Base-by-base conservation (phyloP, 2,888 invertebrate species). In the Agriopis leucophaearia region DNA sequence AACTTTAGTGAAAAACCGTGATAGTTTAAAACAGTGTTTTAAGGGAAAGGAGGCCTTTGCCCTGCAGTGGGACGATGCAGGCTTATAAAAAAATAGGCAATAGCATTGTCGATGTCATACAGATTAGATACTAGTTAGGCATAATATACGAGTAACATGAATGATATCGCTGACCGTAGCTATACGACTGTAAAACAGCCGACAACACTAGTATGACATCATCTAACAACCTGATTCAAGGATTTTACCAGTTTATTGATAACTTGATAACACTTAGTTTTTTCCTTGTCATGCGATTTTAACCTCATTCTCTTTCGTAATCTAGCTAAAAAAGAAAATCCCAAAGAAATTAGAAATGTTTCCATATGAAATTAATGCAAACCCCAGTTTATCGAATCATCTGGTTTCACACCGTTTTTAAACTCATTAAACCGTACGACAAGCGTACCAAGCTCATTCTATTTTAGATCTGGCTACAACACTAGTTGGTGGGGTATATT, bases 391-490 rank as follows among this genome's bases (percentile, higher is more conserved):
- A 47, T 48, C 10, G 12, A 48, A 48, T 48, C 18, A 27, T 12
- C 12, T 18, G 48, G 81, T 78, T 80, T 71, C 66, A 64, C 78
- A 71, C 68, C 69, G 71, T 76, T 76, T 74, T 64, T 61, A 8
- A 6, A 71, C 58, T 66, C 42, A 48, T 58, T 62, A 58, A 63
- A 67, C 48, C 58, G 38, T 13, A 47, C 58, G 66, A 62, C 62
- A 67, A 63, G 63, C 86, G 86, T 84, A 84, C 85, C 86, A 85
- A 85, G 89, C 88, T 85, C 84, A 72, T 73, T 85, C 91, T 92
- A 92, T 92, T 92, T 92, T 81, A 75, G 89, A 87, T 80, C 89
- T 91, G 90, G 91, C 89, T 82, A 78, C 75, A 78, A 81, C 78
- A 79, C 80, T 80, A 77, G 79, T 81, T 68, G 79, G 76, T 74